phyloP scores from a whole-genome alignment of 2,113 vertebrate species.

The Archilochus colubris region DNA sequence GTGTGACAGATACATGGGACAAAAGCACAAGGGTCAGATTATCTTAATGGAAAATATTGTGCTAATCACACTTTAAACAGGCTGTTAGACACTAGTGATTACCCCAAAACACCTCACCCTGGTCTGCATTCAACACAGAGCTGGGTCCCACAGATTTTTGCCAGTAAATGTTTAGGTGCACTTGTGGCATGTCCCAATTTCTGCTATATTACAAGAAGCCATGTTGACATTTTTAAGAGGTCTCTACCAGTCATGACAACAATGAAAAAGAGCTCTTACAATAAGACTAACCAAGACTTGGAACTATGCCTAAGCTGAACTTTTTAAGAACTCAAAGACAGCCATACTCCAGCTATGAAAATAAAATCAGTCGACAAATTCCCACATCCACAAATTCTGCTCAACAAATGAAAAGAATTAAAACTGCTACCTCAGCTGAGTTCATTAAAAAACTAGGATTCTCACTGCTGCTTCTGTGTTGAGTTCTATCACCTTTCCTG shows the following conservation, averaged over 20 bases:
- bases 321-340: not conserved
- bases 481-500: not conserved
- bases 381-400: not conserved
- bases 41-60: not conserved
- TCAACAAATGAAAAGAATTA: not conserved
- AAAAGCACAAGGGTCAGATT: not conserved
- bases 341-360: not conserved
- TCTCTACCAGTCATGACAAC: not conserved
- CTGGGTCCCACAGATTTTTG: not conserved
- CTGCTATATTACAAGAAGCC: not conserved
- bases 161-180: not conserved
- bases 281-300: not conserved
- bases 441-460: not conserved
- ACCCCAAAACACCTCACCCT: not conserved
- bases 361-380: not conserved
- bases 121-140: not conserved
- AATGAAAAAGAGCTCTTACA: not conserved
- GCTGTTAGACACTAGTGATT: not conserved
- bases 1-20: not conserved
- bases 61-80: not conserved
- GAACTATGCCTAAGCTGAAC: not conserved
- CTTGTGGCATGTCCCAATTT: not conserved
- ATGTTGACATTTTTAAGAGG: not conserved
- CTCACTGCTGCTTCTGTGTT: not conserved
- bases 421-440: not conserved